Percentiles rank a stretch among this genome's conserved stretches.
Conservation (phyloP, 2,113 vertebrate species). For the Jaculus jaculus region DNA sequence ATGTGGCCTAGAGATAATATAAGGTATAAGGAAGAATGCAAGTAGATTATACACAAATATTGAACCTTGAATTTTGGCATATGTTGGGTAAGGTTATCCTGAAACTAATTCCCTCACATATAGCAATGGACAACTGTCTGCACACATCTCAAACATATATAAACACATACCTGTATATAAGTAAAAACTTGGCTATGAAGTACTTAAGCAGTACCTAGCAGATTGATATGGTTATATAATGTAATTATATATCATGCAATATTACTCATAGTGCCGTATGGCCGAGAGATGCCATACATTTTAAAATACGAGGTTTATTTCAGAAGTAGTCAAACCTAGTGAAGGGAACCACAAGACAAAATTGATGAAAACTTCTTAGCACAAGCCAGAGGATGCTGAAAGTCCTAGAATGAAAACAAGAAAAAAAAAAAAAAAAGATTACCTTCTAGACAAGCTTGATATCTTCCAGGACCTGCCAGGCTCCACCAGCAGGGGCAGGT, state of each 20-base stretch:
- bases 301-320: constrained; percentile 75
- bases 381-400: neutral
- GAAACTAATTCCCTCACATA: neutral
- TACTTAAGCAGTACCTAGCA: constrained; percentile 84
- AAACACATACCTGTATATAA: constrained; percentile 41
- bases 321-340: neutral
- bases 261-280: constrained; percentile 83
- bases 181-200: constrained; percentile 81
- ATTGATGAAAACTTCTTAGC: neutral
- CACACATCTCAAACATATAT: accelerated
- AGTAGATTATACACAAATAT: neutral
- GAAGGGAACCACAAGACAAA: neutral
- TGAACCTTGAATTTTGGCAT: neutral
- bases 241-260: constrained; percentile 83
- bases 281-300: constrained; percentile 80
- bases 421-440: too few species aligned
- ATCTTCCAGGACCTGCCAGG: neutral
- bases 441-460: accelerated
- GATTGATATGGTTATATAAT: constrained; percentile 79
- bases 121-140: neutral
- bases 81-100: neutral
- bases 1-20: neutral
- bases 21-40: too few species aligned
- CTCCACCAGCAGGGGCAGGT: too few species aligned
- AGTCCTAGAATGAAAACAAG: neutral